These are phyloP conservation scores for Parnassius mnemosyne DNA, from an alignment of 2,888 invertebrate species.

Conservation along the genomic window DNA sequence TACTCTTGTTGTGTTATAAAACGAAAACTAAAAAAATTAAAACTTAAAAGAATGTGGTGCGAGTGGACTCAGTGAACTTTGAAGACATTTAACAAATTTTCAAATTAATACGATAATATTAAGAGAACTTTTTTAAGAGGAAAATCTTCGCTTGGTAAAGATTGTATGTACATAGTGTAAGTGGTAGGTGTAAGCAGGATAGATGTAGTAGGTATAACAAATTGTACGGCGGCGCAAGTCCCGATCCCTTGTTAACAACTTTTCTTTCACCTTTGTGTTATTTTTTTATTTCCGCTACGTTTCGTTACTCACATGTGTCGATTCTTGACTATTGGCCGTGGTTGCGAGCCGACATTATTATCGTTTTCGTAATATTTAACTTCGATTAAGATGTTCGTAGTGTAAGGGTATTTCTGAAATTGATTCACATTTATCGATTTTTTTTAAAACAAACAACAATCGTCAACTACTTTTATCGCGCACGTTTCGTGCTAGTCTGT, in stretches of 20 bases:
- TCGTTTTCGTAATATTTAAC: neutral
- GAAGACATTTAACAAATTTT: slow-evolving; percentile 80
- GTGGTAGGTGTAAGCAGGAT: slow-evolving; percentile 69
- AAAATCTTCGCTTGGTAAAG: slow-evolving; percentile 64
- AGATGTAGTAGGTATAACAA: slow-evolving; percentile 80
- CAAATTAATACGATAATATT: slow-evolving; percentile 77
- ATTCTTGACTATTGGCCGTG: slow-evolving; percentile 26
- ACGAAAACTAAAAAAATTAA: slow-evolving; percentile 44
- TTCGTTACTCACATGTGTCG: slow-evolving; percentile 53
- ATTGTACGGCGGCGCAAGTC: slow-evolving; percentile 62
- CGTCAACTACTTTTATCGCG: neutral
- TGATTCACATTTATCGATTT: neutral
- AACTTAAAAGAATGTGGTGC: slow-evolving; percentile 61
- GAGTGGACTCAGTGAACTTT: slow-evolving; percentile 72
- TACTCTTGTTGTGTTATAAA: slow-evolving; percentile 65
- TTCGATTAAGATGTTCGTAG: neutral
- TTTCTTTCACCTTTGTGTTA: slow-evolving; percentile 29
- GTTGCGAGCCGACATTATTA: slow-evolving; percentile 25
- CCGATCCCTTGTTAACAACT: slow-evolving; percentile 33
- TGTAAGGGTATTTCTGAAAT: neutral
- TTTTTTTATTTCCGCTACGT: slow-evolving; percentile 33
- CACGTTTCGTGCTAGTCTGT: neutral
- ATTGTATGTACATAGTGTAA: slow-evolving; percentile 77
- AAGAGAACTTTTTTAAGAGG: slow-evolving; percentile 75
- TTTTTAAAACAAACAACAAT: neutral